phyloP scores from a whole-genome alignment of 2,888 invertebrate species.

The Salticus scenicus region DNA sequence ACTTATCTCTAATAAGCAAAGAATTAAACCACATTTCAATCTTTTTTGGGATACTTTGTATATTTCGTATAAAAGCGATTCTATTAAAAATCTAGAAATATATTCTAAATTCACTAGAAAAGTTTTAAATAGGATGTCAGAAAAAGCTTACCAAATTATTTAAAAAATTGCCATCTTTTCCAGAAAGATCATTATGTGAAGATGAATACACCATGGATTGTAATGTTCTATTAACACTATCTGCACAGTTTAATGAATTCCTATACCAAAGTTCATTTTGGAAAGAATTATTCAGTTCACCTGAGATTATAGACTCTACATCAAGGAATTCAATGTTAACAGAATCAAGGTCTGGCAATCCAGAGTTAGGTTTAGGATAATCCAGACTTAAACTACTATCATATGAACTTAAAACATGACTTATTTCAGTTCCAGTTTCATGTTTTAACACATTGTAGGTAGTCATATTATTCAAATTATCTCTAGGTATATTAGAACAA shows the following conservation, averaged over 20 bases:
- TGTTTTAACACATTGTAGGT: neutral
- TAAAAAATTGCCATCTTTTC: neutral
- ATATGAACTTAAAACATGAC: neutral
- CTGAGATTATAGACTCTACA: constrained; percentile 56
- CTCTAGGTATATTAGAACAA: constrained; percentile 45
- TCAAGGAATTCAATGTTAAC: constrained; percentile 33
- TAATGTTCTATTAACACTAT: neutral
- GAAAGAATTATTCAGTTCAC: constrained; percentile 20
- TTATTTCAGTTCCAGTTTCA: neutral
- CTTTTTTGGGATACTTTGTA: too few species aligned
- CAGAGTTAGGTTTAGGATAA: constrained; percentile 32
- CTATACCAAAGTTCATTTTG: constrained; percentile 32
- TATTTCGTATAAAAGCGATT: too few species aligned
- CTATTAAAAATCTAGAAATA: too few species aligned
- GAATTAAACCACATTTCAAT: too few species aligned
- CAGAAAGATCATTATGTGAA: neutral
- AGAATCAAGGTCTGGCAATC: constrained; percentile 18
- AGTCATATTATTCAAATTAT: constrained; percentile 14
- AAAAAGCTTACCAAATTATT: neutral
- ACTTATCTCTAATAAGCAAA: too few species aligned
- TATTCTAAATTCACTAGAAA: too few species aligned
- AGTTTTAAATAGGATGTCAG: too few species aligned
- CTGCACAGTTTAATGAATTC: constrained; percentile 28
- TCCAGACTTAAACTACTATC: constrained; percentile 15
- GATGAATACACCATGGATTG: neutral